A percentile compares a stretch with the other conserved stretches of the same genome.
These are phyloP conservation scores for Eulimnadia texana DNA, from an alignment of 1,140 invertebrate genomes.

Conservation along the genomic window DNA sequence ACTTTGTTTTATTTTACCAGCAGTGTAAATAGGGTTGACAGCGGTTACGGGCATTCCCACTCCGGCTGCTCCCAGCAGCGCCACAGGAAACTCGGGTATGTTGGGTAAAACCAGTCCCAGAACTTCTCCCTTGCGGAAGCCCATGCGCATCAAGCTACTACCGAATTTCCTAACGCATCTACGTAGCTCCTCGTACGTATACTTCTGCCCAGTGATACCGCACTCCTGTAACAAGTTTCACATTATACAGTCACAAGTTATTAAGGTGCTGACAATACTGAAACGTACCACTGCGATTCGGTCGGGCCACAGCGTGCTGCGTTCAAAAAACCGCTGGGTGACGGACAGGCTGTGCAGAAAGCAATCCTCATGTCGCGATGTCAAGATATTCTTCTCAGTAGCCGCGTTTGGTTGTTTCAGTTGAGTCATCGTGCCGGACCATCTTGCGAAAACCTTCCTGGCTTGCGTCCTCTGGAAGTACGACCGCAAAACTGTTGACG, in stretches of 20 bases:
- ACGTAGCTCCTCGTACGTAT: slow-evolving; percentile 27
- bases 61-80: slow-evolving; percentile 28
- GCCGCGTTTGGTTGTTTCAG: neutral
- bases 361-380: neutral
- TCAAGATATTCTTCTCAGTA: neutral
- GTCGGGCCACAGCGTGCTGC: neutral
- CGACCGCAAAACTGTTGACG: no score
- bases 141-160: slow-evolving; percentile 25
- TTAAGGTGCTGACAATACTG: neutral
- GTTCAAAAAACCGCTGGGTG: neutral
- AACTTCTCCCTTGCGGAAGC: slow-evolving; percentile 33
- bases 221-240: slow-evolving; percentile 22
- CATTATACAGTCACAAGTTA: neutral
- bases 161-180: slow-evolving; percentile 23
- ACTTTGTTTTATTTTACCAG: slow-evolving; percentile 24
- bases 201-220: slow-evolving; percentile 26
- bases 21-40: slow-evolving; percentile 32
- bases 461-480: no score
- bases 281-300: neutral
- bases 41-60: slow-evolving; percentile 31
- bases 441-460: neutral
- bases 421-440: neutral
- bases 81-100: slow-evolving; percentile 30
- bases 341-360: neutral
- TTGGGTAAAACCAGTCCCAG: slow-evolving; percentile 30